Percentiles rank a stretch among this genome's conserved stretches.
Conservation (phyloP, 2,888 invertebrate species). For the Chaetoderma sp. region DNA sequence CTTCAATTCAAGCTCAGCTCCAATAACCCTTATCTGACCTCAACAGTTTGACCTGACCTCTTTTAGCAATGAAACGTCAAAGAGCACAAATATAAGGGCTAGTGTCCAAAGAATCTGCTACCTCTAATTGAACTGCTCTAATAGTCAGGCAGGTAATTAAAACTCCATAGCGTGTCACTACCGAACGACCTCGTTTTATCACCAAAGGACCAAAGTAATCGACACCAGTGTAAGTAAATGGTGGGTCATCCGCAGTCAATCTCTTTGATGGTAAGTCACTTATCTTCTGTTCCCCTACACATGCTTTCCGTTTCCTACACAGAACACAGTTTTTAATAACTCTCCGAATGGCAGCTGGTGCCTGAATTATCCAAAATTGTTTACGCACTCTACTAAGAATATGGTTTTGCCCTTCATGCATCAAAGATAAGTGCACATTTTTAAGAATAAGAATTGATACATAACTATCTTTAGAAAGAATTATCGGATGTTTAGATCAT, state of each 20-base stretch:
- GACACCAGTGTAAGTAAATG: constrained; percentile 12
- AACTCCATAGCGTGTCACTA: constrained; percentile 19
- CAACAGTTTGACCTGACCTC: constrained; percentile 1
- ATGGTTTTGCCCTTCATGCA: constrained; percentile 6
- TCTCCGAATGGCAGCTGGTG: not conserved
- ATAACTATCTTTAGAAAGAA: constrained; percentile 3
- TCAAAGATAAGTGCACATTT: not conserved
- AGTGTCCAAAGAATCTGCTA: constrained; percentile 7
- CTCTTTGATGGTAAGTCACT: constrained; percentile 14
- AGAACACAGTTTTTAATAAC: not conserved
- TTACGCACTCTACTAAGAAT: constrained; percentile 7
- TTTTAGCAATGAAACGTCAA: constrained; percentile 4
- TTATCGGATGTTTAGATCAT: constrained; percentile 2
- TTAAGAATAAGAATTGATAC: not conserved
- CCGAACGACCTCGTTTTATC: constrained; percentile 1
- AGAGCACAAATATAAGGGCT: constrained; percentile 17
- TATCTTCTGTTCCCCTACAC: not conserved
- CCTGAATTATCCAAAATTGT: constrained; percentile 10
- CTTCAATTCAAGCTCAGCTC: too few species aligned
- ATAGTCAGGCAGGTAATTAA: constrained; percentile 18
- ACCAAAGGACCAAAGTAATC: constrained; percentile 25
- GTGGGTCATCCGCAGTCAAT: not conserved
- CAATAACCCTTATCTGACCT: constrained; percentile 23
- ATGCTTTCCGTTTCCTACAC: constrained; percentile 8
- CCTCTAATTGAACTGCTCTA: constrained; percentile 20